Base-by-base conservation (phyloP, 2,888 invertebrate species). In the Campopleginae sp. region DNA sequence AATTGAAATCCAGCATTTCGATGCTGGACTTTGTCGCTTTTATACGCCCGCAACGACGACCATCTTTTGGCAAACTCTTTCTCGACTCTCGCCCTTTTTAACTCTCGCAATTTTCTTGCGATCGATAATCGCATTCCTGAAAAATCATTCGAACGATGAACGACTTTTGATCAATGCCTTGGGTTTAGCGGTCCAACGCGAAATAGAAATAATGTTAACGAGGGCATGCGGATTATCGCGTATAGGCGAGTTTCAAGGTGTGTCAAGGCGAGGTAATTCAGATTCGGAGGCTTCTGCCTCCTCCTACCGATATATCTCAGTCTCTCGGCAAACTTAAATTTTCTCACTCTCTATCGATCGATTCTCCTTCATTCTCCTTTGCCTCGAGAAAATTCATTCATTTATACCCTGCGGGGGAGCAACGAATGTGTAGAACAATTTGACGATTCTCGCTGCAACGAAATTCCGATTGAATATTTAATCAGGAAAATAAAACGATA, bases 231-330 rank as follows among this genome's bases (percentile, higher is more conserved):
- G 58, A 79, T 65, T 46, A 33, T 44, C 23, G 31, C 23, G 31
- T 31, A 48, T 44, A 72, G 77, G 70, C n/a, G 76, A 48, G 58
- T 38, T 82, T 75, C 75, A 82, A 85, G 85, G 85, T 85, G 81
- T 78, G 81, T 84, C 81, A 78, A 81, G 81, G 84, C 80, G 58
- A 80, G 81, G 65, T 70, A 78, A 81, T 85, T 81, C 70, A 77
- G 74, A 81, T 81, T 78, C 80, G 84, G 68, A 74, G 68, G 80
- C 51, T 71, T 72, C 48, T 72, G 71, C 74, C 70, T n/a, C 48
- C 38, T n/a, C n/a, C n/a, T n/a, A n/a, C n/a, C n/a, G n/a, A n/a
- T n/a, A n/a, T n/a, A n/a, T n/a, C n/a, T n/a, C n/a, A n/a, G 10
- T n/a, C 19, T 42, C 54, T 17, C 31, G 65, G 14, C 33, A 17